These are phyloP conservation scores for Acronicta psi DNA, from an alignment of 2,888 invertebrate species.

Conservation along the genomic window DNA sequence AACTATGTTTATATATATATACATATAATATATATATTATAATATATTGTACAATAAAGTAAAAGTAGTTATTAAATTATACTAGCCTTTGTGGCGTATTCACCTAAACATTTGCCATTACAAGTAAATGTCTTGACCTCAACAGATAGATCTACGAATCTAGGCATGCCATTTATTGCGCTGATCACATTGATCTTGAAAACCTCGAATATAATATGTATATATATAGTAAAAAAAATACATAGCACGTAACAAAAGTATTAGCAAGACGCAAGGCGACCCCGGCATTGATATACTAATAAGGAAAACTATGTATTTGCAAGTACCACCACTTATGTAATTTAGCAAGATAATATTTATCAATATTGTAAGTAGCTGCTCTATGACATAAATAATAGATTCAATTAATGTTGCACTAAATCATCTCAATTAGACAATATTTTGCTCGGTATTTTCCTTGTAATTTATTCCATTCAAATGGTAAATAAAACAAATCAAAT, in stretches of 20 bases:
- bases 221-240: constrained; percentile 39
- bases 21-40: no score
- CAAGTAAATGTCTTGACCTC: not conserved
- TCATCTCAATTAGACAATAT: constrained; percentile 29
- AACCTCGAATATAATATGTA: not conserved
- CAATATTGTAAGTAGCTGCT: constrained; percentile 16
- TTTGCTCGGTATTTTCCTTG: constrained; percentile 33
- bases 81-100: no score
- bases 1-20: no score
- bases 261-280: constrained; percentile 57
- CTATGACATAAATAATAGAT: constrained; percentile 19
- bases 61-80: no score
- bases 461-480: constrained; percentile 13
- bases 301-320: constrained; percentile 70
- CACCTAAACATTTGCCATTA: not conserved
- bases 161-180: constrained; percentile 5
- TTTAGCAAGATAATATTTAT: constrained; percentile 46
- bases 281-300: constrained; percentile 72
- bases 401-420: constrained; percentile 29
- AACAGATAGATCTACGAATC: not conserved
- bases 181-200: constrained; percentile 1
- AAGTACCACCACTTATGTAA: constrained; percentile 55
- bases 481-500: not conserved
- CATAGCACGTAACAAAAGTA: constrained; percentile 39
- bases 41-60: no score